Conservation (phyloP, 2,888 invertebrate genomes). For the Cancer borealis region DNA sequence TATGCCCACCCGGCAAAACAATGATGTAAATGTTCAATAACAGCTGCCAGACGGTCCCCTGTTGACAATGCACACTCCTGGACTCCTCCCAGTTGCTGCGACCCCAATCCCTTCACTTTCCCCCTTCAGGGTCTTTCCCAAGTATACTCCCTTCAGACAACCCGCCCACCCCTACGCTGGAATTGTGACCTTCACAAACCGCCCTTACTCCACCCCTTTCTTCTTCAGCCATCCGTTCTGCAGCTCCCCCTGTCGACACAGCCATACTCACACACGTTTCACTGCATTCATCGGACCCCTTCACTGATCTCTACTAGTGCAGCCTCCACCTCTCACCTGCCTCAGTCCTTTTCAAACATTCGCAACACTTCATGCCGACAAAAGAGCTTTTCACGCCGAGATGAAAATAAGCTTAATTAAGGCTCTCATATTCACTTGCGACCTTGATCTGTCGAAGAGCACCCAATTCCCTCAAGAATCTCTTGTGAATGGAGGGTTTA, state of each 20-base stretch:
- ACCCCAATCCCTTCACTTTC: not conserved
- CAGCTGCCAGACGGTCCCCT: not conserved
- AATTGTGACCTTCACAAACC: not conserved
- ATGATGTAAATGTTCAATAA: not conserved
- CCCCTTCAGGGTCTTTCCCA: not conserved
- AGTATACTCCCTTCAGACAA: not conserved
- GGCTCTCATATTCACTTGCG: not conserved
- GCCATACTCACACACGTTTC: not conserved
- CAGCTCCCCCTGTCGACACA: not conserved
- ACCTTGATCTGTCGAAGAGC: constrained; percentile 25
- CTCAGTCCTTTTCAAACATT: constrained; percentile 5
- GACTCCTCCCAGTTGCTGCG: not conserved
- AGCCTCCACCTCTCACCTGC: not conserved
- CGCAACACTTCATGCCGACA: constrained; percentile 14
- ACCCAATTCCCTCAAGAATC: constrained; percentile 27
- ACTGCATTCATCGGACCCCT: not conserved
- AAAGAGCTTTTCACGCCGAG: constrained; percentile 4
- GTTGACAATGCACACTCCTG: not conserved
- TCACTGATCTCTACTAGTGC: not conserved
- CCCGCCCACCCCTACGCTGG: not conserved
- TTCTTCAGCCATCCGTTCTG: not conserved
- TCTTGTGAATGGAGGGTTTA: not conserved
- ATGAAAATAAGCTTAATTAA: constrained; percentile 32
- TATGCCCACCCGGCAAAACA: not conserved
- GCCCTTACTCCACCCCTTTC: constrained; percentile 7